These are phyloP conservation scores for Solenopsis fugax DNA, from an alignment of 1,140 invertebrate species.

Conservation along the genomic window DNA sequence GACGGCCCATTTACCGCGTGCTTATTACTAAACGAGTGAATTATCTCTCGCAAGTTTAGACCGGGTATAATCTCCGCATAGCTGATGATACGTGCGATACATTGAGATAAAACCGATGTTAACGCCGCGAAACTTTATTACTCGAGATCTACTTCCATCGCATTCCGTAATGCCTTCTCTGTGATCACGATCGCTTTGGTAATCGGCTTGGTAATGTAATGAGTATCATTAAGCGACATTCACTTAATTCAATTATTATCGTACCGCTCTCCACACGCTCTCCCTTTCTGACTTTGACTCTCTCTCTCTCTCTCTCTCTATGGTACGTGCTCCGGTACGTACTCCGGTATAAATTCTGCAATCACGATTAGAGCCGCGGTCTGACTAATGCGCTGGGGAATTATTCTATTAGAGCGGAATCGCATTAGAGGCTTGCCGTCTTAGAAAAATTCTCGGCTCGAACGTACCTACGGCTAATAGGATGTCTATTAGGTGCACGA, in stretches of 20 bases:
- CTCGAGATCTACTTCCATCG: constrained; percentile 24
- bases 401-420: constrained; percentile 76
- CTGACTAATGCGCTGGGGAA: constrained; percentile 75
- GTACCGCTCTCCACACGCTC: constrained; percentile 46
- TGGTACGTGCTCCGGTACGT: neutral
- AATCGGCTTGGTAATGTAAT: constrained; percentile 70
- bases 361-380: constrained; percentile 72
- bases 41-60: constrained; percentile 44
- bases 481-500: constrained; percentile 70
- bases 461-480: constrained; percentile 69
- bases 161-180: constrained; percentile 26
- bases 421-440: constrained; percentile 68
- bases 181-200: constrained; percentile 56
- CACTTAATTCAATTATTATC: constrained; percentile 77
- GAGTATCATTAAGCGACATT: constrained; percentile 76
- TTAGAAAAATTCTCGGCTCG: constrained; percentile 66
- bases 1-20: constrained; percentile 19
- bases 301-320: constrained; percentile 24
- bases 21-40: constrained; percentile 41
- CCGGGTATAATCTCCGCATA: constrained; percentile 23
- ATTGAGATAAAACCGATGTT: constrained; percentile 54
- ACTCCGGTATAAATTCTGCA: constrained; percentile 68
- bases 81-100: constrained; percentile 49
- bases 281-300: neutral
- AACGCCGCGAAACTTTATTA: constrained; percentile 57